Percentiles rank a stretch among this genome's conserved stretches.
Evolutionary conservation across 2,888 invertebrate species (phyloP).

Genomic region (Hoplodrina ambigua): DNA sequence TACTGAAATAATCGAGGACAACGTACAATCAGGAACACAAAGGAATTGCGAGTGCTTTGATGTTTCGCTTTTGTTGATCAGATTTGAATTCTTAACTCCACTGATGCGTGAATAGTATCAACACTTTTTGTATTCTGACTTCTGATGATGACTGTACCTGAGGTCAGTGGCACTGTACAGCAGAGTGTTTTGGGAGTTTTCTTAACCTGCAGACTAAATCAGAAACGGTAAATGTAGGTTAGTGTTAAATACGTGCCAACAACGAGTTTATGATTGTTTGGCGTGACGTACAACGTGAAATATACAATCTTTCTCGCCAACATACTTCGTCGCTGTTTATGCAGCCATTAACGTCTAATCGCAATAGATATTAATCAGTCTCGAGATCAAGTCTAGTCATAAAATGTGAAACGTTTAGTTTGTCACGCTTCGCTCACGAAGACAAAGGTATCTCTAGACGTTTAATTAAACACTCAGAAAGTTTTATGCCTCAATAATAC

Average conservation of each 20-base stretch:
- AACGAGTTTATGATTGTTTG: conserved; percentile 32
- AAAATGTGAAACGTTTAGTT: conserved; percentile 42
- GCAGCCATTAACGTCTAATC: conserved; percentile 18
- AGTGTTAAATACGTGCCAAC: conserved; percentile 26
- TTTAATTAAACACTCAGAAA: conserved; percentile 37
- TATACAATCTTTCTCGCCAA: conserved; percentile 32
- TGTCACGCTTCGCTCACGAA: conserved; percentile 5
- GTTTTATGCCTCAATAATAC: conserved; percentile 35
- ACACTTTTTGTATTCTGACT: conserved; percentile 28
- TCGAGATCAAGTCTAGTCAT: conserved; percentile 25
- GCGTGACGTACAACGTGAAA: conserved; percentile 25
- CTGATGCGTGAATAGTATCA: conserved; percentile 29
- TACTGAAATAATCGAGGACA: conserved; percentile 59
- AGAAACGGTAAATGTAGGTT: conserved; percentile 56
- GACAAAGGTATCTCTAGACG: conserved; percentile 7
- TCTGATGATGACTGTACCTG: conserved; percentile 45
- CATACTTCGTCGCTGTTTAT: conserved; percentile 19
- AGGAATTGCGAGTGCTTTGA: conserved; percentile 33
- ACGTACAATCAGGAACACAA: conserved; percentile 41
- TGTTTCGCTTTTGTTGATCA: conserved; percentile 32
- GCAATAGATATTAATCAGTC: conserved; percentile 33
- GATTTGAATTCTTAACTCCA: conserved; percentile 18
- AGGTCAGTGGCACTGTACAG: conserved; percentile 33
- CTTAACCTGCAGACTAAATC: conserved; percentile 35
- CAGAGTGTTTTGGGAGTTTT: conserved; percentile 37